Conservation (phyloP, 2,113 vertebrate genomes). For the Triplophysa dalaica region DNA sequence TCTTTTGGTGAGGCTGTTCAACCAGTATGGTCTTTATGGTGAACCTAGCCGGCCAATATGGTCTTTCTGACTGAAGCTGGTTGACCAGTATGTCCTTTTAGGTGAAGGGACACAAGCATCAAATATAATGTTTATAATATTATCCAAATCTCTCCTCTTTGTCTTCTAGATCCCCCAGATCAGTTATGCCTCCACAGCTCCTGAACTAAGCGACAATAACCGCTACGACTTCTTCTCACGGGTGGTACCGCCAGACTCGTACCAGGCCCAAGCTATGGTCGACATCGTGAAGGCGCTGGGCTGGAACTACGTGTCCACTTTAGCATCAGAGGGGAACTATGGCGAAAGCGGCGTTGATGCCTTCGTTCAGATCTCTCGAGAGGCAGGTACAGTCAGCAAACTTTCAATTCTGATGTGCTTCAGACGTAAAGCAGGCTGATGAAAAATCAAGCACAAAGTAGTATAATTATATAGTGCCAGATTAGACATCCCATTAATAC, state of each 20-base stretch:
- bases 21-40: no score
- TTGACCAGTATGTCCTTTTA: no score
- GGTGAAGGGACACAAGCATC: not conserved
- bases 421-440: not conserved
- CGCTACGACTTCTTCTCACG: constrained; percentile 90
- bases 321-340: constrained; percentile 89
- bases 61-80: no score
- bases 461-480: constrained; percentile 22
- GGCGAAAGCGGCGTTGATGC: constrained; percentile 89
- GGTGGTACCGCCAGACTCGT: constrained; percentile 88
- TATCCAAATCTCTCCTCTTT: not conserved
- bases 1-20: no score
- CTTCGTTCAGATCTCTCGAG: constrained; percentile 87
- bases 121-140: not conserved
- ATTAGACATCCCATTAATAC: constrained; percentile 50
- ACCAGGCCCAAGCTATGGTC: constrained; percentile 92
- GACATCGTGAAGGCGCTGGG: constrained; percentile 86
- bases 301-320: constrained; percentile 90
- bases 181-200: constrained; percentile 89
- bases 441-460: not conserved
- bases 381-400: constrained; percentile 73
- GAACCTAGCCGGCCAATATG: no score
- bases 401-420: not conserved
- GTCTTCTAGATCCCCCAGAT: constrained; percentile 83
- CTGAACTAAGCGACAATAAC: constrained; percentile 88